Conservation (phyloP, 2,797 vertebrate species). For the Cetoscarus ocellatus region DNA sequence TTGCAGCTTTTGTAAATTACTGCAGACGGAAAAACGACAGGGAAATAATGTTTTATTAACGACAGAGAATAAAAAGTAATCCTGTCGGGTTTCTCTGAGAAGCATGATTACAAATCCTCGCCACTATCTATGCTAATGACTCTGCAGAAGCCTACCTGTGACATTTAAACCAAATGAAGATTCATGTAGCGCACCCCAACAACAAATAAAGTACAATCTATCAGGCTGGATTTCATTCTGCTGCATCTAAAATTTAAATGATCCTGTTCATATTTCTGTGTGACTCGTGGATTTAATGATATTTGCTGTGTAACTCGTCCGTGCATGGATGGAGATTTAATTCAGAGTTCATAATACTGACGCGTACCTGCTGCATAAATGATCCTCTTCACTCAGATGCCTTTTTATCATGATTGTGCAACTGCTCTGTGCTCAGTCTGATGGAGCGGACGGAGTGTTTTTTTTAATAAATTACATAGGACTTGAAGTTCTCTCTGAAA, state of each 20-base stretch:
- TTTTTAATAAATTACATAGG: conserved; percentile 13
- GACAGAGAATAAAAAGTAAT: background rate
- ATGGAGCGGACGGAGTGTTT: background rate
- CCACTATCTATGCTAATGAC: conserved; percentile 5
- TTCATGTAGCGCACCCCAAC: background rate
- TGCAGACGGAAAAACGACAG: background rate
- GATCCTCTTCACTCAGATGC: conserved; percentile 18
- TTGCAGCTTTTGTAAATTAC: background rate
- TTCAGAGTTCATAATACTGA: conserved; percentile 20
- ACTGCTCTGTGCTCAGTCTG: conserved; percentile 23
- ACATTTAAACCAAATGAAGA: conserved; percentile 3
- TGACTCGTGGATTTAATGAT: conserved; percentile 10
- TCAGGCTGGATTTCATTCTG: background rate
- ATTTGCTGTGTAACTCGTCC: conserved; percentile 2
- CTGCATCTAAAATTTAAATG: conserved; percentile 1
- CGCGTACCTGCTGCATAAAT: conserved; percentile 17
- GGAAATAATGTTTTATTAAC: background rate
- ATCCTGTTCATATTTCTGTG: conserved; percentile 6
- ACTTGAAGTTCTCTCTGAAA: conserved; percentile 13
- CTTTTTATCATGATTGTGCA: conserved; percentile 42
- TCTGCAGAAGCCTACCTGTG: background rate
- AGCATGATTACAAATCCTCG: background rate
- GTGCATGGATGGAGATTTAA: background rate
- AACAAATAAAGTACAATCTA: background rate
- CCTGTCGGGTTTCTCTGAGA: background rate